Base-by-base conservation (phyloP, 2,797 vertebrate genomes). In the Rhynchonycteris naso region DNA sequence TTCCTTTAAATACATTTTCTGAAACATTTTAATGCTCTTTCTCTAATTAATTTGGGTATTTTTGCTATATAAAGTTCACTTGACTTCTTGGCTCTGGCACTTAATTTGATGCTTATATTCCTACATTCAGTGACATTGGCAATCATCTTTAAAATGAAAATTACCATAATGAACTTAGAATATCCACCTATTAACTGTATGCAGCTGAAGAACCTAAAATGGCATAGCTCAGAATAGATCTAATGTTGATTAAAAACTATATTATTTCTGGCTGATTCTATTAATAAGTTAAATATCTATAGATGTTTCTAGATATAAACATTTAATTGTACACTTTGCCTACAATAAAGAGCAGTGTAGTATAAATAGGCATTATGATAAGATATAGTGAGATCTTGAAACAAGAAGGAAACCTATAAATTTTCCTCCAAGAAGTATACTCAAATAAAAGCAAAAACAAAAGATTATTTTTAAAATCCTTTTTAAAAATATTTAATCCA, bases 31-130 rank as follows among this genome's bases (percentile, higher is more conserved):
- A 82, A 88, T 85, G 56, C 38, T 93, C 15, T 95, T 85, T 86
- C 63, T 81, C 61, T 95, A 94, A 95, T 95, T 94, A 96, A 38
- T 8, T 61, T 86, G 80, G 21, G 1, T 93, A 38, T 65, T 93
- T 93, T 92, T 80, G 50, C 15, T 24, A 91, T 83, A 38, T 66
- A 76, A 89, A 91, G n/a, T 58, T 26, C 2, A 15, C 65, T 88
- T 96, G 72, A 52, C 65, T 95, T 94, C 50, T 76, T 61, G 95
- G 61, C 22, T 30, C 68, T 90, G 84, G 35, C 58, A 58, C 52
- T 96, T 94, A 66, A 76, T 91, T 74, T 85, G 58, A 87, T 93
- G 81, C 5, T 5, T 79, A 50, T 33, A 87, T 75, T 88, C 24
- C 5, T 18, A 63, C 11, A 79, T 76, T 59, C 43, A 88, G 75